Percentiles rank a stretch among this genome's conserved stretches.
phyloP scores from a whole-genome alignment of 1,140 invertebrate genomes.

The Lamellibrachia luymesi region DNA sequence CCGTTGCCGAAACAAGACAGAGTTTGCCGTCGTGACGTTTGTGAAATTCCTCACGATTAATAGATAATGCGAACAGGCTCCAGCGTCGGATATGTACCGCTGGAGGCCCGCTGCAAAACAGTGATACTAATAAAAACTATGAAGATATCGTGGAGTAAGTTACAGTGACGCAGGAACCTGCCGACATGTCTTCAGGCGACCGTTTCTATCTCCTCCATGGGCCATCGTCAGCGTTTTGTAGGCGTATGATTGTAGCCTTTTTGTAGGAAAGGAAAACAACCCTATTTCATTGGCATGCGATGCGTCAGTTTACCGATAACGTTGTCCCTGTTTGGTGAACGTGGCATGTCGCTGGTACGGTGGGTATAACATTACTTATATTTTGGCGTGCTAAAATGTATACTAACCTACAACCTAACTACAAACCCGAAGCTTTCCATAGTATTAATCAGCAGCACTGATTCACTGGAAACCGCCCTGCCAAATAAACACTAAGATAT shows the following conservation, averaged over 20 bases:
- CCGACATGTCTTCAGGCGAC: background rate
- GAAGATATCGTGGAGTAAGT: background rate
- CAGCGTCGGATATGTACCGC: background rate
- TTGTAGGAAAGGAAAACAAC: background rate
- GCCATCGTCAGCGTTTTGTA: background rate
- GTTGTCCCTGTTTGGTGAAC: no score
- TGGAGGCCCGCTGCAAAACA: background rate
- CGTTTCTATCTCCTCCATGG: background rate
- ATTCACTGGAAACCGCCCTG: no score
- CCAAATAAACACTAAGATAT: no score
- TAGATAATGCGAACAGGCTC: background rate
- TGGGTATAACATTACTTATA: no score
- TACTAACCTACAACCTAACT: no score
- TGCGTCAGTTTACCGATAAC: background rate
- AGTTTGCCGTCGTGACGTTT: background rate
- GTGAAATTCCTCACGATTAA: background rate
- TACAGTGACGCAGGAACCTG: background rate
- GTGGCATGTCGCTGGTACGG: no score
- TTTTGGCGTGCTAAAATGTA: no score
- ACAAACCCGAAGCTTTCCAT: no score
- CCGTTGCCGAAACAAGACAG: background rate
- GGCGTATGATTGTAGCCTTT: background rate
- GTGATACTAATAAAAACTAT: background rate
- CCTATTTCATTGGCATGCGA: background rate
- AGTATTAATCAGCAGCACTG: no score